Evolutionary conservation across 1,140 invertebrate genomes (phyloP).

Genomic region (Patella vulgata): DNA sequence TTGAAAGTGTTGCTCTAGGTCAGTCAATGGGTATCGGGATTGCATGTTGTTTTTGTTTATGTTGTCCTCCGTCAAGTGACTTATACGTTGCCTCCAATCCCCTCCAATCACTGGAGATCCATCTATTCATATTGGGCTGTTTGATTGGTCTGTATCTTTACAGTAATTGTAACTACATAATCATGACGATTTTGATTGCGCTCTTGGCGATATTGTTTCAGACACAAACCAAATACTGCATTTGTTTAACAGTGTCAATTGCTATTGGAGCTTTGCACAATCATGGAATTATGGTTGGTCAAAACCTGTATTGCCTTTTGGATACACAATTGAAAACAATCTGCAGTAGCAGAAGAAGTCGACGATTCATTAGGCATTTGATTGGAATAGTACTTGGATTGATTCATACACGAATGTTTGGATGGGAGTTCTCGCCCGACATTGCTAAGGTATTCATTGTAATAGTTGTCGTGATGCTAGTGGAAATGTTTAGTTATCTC

Average conservation of each 20-base stretch:
- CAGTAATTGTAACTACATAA: no score
- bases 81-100: neutral
- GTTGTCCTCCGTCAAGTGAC: conserved; percentile 14
- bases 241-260: no score
- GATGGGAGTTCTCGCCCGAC: conserved; percentile 14
- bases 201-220: no score
- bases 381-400: conserved; percentile 28
- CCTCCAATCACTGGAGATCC: no score
- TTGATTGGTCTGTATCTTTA: no score
- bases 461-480: neutral
- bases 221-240: no score
- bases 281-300: no score
- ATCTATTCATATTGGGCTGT: no score
- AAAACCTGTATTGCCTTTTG: neutral
- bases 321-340: conserved; percentile 24
- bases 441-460: neutral
- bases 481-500: conserved; percentile 12
- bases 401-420: conserved; percentile 9
- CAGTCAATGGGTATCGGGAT: conserved; percentile 37
- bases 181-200: no score
- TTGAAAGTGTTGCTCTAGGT: conserved; percentile 26
- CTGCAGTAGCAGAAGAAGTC: neutral
- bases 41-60: conserved; percentile 28
- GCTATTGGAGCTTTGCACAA: no score
- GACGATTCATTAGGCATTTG: conserved; percentile 19